These are phyloP conservation scores for Neosilurus mollespiculum DNA, from an alignment of 2,797 vertebrate species.

Conservation along the genomic window DNA sequence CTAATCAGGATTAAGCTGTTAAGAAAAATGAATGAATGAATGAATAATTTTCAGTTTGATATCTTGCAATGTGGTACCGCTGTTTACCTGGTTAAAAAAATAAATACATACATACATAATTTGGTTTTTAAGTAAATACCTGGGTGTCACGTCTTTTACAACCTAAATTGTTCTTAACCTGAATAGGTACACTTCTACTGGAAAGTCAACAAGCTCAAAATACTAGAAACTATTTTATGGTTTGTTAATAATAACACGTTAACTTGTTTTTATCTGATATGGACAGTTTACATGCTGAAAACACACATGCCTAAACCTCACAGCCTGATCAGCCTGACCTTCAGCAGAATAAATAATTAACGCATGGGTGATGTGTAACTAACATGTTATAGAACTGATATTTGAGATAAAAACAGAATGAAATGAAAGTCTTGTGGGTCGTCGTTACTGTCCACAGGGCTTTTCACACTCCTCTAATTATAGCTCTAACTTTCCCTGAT, in stretches of 20 bases:
- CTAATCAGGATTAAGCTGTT: too few relatives aligned
- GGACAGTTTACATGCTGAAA: neutral
- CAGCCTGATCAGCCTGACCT: neutral
- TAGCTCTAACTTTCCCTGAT: constrained; percentile 34
- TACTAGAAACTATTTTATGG: neutral
- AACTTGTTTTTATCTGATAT: neutral
- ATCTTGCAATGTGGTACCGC: too few relatives aligned
- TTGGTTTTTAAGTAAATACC: too few relatives aligned
- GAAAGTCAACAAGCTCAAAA: neutral
- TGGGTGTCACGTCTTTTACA: too few relatives aligned
- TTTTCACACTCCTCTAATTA: constrained; percentile 32
- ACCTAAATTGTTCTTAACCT: too few relatives aligned
- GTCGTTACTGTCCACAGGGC: neutral
- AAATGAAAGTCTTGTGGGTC: neutral
- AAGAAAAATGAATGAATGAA: too few relatives aligned
- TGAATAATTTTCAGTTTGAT: too few relatives aligned
- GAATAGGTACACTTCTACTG: neutral
- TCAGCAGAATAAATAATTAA: neutral
- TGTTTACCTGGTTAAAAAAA: too few relatives aligned
- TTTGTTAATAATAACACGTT: neutral
- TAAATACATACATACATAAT: too few relatives aligned
- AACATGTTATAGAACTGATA: neutral
- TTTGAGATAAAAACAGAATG: neutral
- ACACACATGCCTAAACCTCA: neutral
- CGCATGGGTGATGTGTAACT: too few relatives aligned